These are phyloP conservation scores for Pseudopleuronectes americanus DNA, from an alignment of 2,797 vertebrate species.

Conservation along the genomic window DNA sequence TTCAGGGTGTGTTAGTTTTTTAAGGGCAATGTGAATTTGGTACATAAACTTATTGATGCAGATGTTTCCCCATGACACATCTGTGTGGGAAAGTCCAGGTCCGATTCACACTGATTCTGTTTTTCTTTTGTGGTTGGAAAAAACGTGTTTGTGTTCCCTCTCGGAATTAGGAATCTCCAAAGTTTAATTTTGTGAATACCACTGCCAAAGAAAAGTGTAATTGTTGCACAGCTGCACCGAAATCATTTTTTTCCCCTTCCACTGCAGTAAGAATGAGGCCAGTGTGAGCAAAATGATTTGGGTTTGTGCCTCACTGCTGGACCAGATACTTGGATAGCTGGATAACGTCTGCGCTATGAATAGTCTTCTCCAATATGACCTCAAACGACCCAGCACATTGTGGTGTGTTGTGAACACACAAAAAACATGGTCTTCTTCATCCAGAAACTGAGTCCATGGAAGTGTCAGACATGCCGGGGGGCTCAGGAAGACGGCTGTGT, in stretches of 20 bases:
- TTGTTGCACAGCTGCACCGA: slow-evolving; percentile 46
- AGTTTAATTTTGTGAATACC: slow-evolving; percentile 35
- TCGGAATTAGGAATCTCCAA: slow-evolving; percentile 10
- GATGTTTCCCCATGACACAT: slow-evolving; percentile 34
- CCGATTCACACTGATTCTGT: slow-evolving; percentile 26
- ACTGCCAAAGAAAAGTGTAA: slow-evolving; percentile 21
- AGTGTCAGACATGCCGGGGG: slow-evolving; percentile 56
- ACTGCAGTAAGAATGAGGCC: slow-evolving; percentile 40
- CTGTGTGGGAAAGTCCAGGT: slow-evolving; percentile 28
- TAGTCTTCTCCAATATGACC: slow-evolving; percentile 60
- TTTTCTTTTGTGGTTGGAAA: slow-evolving; percentile 22
- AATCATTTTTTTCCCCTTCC: neutral
- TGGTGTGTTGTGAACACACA: slow-evolving; percentile 30
- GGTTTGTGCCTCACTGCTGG: slow-evolving; percentile 28
- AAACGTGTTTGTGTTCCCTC: slow-evolving; percentile 12
- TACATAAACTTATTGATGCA: slow-evolving; percentile 32
- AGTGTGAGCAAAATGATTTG: slow-evolving; percentile 36
- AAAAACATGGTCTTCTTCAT: slow-evolving; percentile 37
- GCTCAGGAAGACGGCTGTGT: slow-evolving; percentile 24
- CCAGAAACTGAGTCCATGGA: slow-evolving; percentile 29
- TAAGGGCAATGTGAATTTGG: slow-evolving; percentile 13
- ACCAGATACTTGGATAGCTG: slow-evolving; percentile 52
- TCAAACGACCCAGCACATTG: slow-evolving; percentile 53
- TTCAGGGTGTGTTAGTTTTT: slow-evolving; percentile 12
- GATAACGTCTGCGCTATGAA: slow-evolving; percentile 60